A percentile compares a stretch with the other conserved stretches of the same genome.
Conservation (phyloP, 2,888 invertebrate genomes). For the Nymphalis c-album region DNA sequence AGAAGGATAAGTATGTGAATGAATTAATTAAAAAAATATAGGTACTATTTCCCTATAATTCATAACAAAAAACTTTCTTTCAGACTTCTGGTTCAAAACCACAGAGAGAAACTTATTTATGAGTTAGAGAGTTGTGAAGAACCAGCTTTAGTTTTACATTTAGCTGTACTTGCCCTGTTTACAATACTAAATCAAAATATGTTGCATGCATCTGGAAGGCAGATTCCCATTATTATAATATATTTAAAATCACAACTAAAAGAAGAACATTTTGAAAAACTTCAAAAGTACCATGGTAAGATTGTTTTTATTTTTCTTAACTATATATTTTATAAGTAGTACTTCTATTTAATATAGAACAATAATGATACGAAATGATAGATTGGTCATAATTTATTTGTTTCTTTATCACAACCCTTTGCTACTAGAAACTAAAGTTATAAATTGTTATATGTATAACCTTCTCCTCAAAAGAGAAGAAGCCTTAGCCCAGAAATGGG, state of each 20-base stretch:
- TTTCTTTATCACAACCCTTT: not conserved
- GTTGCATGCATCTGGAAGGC: conserved; percentile 96
- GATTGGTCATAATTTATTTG: not conserved
- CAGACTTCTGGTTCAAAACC: conserved; percentile 87
- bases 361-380: too few relatives aligned
- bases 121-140: conserved; percentile 89
- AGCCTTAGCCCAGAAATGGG: too few relatives aligned
- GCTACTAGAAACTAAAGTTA: not conserved
- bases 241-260: conserved; percentile 87
- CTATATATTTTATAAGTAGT: too few relatives aligned
- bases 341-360: not conserved
- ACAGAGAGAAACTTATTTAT: conserved; percentile 90
- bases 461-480: too few relatives aligned
- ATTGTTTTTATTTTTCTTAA: not conserved
- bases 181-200: conserved; percentile 90
- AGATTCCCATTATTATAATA: conserved; percentile 90
- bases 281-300: conserved; percentile 90
- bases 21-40: not conserved
- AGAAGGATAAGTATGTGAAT: conserved; percentile 84
- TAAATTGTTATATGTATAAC: not conserved
- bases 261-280: conserved; percentile 82
- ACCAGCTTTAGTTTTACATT: conserved; percentile 89
- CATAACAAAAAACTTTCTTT: conserved; percentile 42
- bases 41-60: not conserved
- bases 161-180: conserved; percentile 89